Percentiles rank a stretch among this genome's conserved stretches.
phyloP scores from a whole-genome alignment of 2,888 invertebrate genomes.

The Ennomos fuscantarius region DNA sequence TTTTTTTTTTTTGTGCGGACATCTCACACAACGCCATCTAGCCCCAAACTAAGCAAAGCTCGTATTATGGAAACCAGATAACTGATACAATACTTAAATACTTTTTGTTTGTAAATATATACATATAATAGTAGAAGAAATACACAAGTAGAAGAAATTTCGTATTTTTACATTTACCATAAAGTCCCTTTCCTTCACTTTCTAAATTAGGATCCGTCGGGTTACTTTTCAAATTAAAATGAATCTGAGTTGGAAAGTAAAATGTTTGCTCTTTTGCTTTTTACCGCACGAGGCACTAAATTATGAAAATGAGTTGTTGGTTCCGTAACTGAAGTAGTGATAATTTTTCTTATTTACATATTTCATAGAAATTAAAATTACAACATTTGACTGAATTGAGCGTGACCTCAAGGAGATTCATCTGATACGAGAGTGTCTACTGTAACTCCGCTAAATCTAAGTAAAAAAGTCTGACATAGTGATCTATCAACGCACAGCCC shows the following conservation, averaged over 20 bases:
- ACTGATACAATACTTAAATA: too few relatives aligned
- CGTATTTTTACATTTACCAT: slow-evolving; percentile 20
- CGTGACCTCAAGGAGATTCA: too few relatives aligned
- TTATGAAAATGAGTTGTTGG: slow-evolving; percentile 13
- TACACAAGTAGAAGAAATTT: slow-evolving; percentile 4
- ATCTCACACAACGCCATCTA: too few relatives aligned
- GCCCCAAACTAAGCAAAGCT: too few relatives aligned
- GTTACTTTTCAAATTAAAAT: slow-evolving; percentile 27
- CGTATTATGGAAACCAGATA: too few relatives aligned
- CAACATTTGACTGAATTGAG: neutral
- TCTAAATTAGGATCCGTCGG: slow-evolving; percentile 12
- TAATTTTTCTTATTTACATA: slow-evolving; percentile 7
- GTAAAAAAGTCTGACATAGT: too few relatives aligned
- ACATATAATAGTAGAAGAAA: too few relatives aligned
- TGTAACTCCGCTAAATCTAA: too few relatives aligned
- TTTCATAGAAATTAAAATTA: neutral
- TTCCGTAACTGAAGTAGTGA: slow-evolving; percentile 12
- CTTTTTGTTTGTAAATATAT: too few relatives aligned
- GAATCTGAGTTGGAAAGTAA: slow-evolving; percentile 19
- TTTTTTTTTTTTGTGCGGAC: too few relatives aligned
- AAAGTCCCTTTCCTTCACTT: slow-evolving; percentile 5
- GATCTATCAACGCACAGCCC: too few relatives aligned
- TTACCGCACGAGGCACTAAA: slow-evolving; percentile 15
- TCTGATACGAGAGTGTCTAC: too few relatives aligned
- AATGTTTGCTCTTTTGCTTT: slow-evolving; percentile 15